Base-by-base conservation (phyloP, 2,113 vertebrate genomes). In the Chloebia gouldiae region DNA sequence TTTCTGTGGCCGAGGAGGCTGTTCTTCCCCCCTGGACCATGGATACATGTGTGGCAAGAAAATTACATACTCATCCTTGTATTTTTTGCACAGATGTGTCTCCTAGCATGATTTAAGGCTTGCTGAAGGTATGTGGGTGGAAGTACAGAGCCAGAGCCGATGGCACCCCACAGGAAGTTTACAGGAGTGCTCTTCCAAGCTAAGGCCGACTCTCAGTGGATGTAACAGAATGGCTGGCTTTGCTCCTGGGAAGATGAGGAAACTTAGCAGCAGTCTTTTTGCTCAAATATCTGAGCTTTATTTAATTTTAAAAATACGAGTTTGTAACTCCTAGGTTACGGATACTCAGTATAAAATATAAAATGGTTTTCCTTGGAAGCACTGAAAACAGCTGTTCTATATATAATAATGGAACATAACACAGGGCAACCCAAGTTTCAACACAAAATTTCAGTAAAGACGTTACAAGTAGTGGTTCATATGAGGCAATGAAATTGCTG, bases 61-160 rank as follows among this genome's bases (percentile, higher is more conserved):
- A 56, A 68, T 35, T 10, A 10, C 17, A 31, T n/a, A 5, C 30
- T 72, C n/a, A 3, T 44, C 10, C 28, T 64, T 7, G 0, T 54
- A 25, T 13, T 51, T 61, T 40, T 84, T 49, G 33, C 28, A 57
- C 6, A 35, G 27, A 31, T 64, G 22, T 61, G 37, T 12, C 27
- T 92, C 22, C 51, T 69, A 28, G 51, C 44, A 28, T 0, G 0
- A 56, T 50, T 86, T 71, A 59, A 92, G 39, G 4, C 35, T 54
- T 61, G 30, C 33, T 66, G 65, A 65, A 68, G 35, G 47, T 31
- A 16, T 2, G 1, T 40, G 23, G 24, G 25, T 64, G 65, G 47
- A 75, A 28, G 47, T 4, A 37, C 11, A 19, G 37, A 70, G 31
- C 45, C 35, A 28, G 39, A 39, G 30, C 21, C 0, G 0, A 22